Conservation (phyloP, 2,797 vertebrate genomes). For the Spinibarbus caldwelli region DNA sequence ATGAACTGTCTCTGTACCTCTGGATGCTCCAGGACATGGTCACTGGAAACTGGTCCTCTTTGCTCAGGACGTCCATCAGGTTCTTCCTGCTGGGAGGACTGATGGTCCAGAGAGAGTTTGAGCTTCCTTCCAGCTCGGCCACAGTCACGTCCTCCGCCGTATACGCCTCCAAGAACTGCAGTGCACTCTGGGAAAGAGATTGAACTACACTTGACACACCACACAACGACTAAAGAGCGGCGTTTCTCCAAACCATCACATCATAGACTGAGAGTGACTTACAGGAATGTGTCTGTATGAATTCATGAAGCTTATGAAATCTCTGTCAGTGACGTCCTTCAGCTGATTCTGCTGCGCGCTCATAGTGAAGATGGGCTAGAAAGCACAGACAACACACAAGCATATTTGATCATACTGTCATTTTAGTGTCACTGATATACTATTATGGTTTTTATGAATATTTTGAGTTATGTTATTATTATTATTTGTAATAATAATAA, state of each 20-base stretch:
- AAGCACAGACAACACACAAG: neutral
- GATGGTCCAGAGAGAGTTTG: constrained; percentile 96
- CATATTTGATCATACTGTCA: too few relatives aligned
- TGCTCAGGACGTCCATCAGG: constrained; percentile 84
- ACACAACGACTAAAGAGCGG: neutral
- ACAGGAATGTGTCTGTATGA: constrained; percentile 74
- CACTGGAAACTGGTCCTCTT: constrained; percentile 84
- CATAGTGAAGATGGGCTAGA: constrained; percentile 95
- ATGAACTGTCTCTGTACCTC: constrained; percentile 72
- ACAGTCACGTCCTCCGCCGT: constrained; percentile 87
- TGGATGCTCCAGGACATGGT: constrained; percentile 92
- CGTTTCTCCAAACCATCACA: neutral
- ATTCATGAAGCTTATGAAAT: constrained; percentile 71
- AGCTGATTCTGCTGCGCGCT: constrained; percentile 94
- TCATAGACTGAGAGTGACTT: constrained; percentile 38
- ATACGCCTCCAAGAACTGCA: constrained; percentile 94
- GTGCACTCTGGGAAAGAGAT: constrained; percentile 80
- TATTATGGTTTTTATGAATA: too few relatives aligned
- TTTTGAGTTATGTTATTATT: too few relatives aligned
- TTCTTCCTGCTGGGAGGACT: constrained; percentile 91
- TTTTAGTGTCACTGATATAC: too few relatives aligned
- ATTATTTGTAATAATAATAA: too few relatives aligned
- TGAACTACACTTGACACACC: neutral
- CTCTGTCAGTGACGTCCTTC: constrained; percentile 75
- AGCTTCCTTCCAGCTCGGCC: constrained; percentile 92